Base-by-base conservation (phyloP, 2,888 invertebrate species). In the Dichetophora obliterata region DNA sequence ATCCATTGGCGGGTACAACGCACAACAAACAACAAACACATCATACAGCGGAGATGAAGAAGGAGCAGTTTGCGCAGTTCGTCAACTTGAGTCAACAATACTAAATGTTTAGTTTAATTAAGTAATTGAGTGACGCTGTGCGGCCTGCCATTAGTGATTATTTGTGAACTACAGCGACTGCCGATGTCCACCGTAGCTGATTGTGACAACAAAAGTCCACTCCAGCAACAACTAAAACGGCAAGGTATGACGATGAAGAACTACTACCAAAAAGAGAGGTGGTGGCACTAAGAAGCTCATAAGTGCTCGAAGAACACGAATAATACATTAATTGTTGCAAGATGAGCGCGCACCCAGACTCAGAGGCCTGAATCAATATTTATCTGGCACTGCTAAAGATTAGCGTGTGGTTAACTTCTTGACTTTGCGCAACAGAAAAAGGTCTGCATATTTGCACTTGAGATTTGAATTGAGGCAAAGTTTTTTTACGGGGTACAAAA, bases 281-380 rank as follows among this genome's bases (percentile, higher is more conserved):
- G 72, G 66, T 66, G 74, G 65, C 66, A 66, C 66, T 57, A 74
- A 74, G 74, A 37, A 74, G 74, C 74, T 37, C 37, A 14, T 50
- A 48, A 74, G 65, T 74, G 74, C 37, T n/a, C 74, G 37, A 22
- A 37, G 54, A 74, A 76, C 73, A 76, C 71, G 76, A 65, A 76
- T 73, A 72, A 66, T 43, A 66, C 76, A 73, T 76, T 76, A 76
- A 76, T 76, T 76, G 76, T 76, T 76, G 71, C 76, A 59, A 76
- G 72, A 54, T 73, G 68, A 27, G 66, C 34, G n/a, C 34, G n/a
- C n/a, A 27, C 14, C 37, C 22, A 66, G 31, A 54, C n/a, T 22
- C 19, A 27, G 34, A 31, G n/a, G 27, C 31, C 52, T 34, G 22
- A 19, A 37, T 70, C 70, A 70, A 70, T 70, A 70, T 70, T 70